phyloP scores from a whole-genome alignment of 2,888 invertebrate species.

The Archaeoteleia sp. region DNA sequence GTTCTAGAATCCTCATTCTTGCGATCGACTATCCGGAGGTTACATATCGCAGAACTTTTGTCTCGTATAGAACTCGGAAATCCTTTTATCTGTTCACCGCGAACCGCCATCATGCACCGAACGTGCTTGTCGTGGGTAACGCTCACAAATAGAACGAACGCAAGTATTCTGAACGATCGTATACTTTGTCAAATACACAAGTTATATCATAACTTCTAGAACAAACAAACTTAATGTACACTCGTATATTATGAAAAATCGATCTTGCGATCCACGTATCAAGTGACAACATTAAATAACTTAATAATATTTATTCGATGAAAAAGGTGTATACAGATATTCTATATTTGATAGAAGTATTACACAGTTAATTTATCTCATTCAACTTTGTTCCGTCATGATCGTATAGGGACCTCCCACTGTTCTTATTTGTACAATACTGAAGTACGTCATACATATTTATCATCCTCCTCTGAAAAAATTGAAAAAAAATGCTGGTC shows the following conservation, averaged over 20 bases:
- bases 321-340: slow-evolving; percentile 22
- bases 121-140: slow-evolving; percentile 26
- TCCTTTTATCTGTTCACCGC: slow-evolving; percentile 58
- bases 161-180: background rate
- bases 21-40: background rate
- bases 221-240: background rate
- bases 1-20: slow-evolving; percentile 3
- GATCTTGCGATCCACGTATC: background rate
- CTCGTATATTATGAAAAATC: background rate
- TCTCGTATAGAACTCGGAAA: slow-evolving; percentile 60
- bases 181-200: background rate
- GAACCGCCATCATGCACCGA: slow-evolving; percentile 19
- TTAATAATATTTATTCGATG: no score
- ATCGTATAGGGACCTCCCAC: slow-evolving; percentile 27
- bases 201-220: background rate
- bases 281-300: background rate
- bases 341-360: slow-evolving; percentile 35
- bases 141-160: background rate
- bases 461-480: slow-evolving; percentile 23
- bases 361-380: slow-evolving; percentile 33
- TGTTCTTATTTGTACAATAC: slow-evolving; percentile 29
- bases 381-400: slow-evolving; percentile 25
- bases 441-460: slow-evolving; percentile 21
- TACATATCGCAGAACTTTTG: slow-evolving; percentile 22
- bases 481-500: slow-evolving; percentile 24